phyloP scores from a whole-genome alignment of 1,140 invertebrate species.

The Drosophila seguyi region DNA sequence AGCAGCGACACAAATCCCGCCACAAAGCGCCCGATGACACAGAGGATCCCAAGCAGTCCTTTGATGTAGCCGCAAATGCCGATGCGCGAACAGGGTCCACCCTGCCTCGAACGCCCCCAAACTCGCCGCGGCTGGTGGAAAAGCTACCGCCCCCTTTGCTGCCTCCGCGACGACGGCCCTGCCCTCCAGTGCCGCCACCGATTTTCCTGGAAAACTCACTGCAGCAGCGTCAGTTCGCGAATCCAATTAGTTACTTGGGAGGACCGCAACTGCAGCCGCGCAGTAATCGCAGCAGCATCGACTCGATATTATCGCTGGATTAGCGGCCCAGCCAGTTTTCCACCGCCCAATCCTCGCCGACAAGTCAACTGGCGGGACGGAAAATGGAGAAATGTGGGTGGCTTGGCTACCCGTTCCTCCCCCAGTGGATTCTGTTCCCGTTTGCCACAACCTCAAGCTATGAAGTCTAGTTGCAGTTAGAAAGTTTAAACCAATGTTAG shows the following conservation, averaged over 20 bases:
- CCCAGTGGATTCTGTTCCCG: slow-evolving; percentile 19
- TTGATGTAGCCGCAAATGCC: slow-evolving; percentile 71
- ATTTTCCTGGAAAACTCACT: slow-evolving; percentile 70
- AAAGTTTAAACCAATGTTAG: slow-evolving; percentile 32
- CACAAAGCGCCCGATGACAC: slow-evolving; percentile 77
- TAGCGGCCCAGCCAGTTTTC: slow-evolving; percentile 69
- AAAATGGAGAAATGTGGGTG: not conserved
- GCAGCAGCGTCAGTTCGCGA: slow-evolving; percentile 87
- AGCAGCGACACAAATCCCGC: slow-evolving; percentile 69
- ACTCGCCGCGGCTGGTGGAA: slow-evolving; percentile 12
- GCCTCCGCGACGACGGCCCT: slow-evolving; percentile 22
- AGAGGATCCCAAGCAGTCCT: slow-evolving; percentile 48
- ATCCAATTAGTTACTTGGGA: slow-evolving; percentile 90
- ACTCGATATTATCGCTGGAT: slow-evolving; percentile 90
- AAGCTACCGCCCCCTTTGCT: slow-evolving; percentile 5
- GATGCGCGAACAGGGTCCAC: slow-evolving; percentile 47
- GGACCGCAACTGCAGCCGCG: slow-evolving; percentile 87
- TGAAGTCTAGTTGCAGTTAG: slow-evolving; percentile 26
- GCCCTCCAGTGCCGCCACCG: slow-evolving; percentile 34
- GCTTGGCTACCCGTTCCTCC: too few relatives aligned
- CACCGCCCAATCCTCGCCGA: slow-evolving; percentile 14
- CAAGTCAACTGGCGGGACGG: slow-evolving; percentile 44
- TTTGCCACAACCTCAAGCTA: slow-evolving; percentile 28
- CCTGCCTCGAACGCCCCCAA: slow-evolving; percentile 15
- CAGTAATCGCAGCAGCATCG: slow-evolving; percentile 87